A percentile compares a stretch with the other conserved stretches of the same genome.
These are phyloP conservation scores for Chloroceryle inda DNA, from an alignment of 2,797 vertebrate genomes.

Conservation along the genomic window DNA sequence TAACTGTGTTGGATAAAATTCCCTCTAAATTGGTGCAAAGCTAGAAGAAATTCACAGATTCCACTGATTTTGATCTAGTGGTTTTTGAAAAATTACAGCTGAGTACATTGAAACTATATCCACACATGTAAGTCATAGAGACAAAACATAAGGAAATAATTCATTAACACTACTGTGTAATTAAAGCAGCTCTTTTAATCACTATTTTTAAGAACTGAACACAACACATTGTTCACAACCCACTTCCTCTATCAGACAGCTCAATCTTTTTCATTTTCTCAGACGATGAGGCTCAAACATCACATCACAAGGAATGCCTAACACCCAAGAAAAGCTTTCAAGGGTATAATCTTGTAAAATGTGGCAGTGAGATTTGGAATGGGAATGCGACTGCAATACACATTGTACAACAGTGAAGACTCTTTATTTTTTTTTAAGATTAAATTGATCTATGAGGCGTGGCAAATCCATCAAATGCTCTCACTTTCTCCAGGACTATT, in stretches of 20 bases:
- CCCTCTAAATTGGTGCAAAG: neutral
- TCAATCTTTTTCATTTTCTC: slow-evolving; percentile 8
- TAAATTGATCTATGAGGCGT: neutral
- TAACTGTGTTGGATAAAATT: neutral
- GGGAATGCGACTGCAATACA: neutral
- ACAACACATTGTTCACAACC: slow-evolving; percentile 14
- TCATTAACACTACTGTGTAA: slow-evolving; percentile 39
- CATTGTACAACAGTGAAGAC: neutral
- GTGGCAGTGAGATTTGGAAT: neutral
- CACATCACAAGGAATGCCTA: neutral
- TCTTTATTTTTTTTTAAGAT: neutral
- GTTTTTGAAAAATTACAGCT: neutral
- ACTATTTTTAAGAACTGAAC: slow-evolving; percentile 30
- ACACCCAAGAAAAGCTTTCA: slow-evolving; percentile 15
- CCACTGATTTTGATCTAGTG: neutral
- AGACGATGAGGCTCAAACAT: neutral
- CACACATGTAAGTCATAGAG: slow-evolving; percentile 42
- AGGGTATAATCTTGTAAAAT: slow-evolving; percentile 6
- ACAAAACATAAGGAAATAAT: slow-evolving; percentile 72
- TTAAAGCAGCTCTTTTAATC: slow-evolving; percentile 47
- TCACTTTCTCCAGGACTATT: neutral
- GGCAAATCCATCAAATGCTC: neutral
- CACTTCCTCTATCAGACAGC: slow-evolving; percentile 48
- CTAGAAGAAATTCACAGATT: neutral
- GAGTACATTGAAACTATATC: neutral